Evolutionary conservation across 2,113 vertebrate species (phyloP), one percentile per base, ranked within the genome.

Genomic region (Phaethon lepturus): DNA sequence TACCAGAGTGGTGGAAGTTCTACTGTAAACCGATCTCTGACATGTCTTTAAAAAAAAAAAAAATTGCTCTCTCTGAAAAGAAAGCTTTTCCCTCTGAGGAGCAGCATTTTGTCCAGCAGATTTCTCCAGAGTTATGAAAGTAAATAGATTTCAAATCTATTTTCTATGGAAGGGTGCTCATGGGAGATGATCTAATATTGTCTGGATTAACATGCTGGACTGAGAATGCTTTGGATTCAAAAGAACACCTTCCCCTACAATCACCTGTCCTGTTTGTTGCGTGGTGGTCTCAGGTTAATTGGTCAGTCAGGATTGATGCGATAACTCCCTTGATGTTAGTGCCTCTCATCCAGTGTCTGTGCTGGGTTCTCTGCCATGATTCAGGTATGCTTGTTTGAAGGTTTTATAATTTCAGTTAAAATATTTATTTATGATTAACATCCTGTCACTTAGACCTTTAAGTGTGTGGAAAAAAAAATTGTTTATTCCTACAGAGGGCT

Each of bases 401-500:
- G 11, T 18, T 83, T 86, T 66, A 15, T 24, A 20, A 9, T 31
- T 69, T 47, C n/a, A 62, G 55, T 68, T 49, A 19, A 59, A 63
- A 38, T 26, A 44, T 10, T 69, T 49, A 13, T 38, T 71, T 77
- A 18, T 60, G 33, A 50, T 42, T 9, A 60, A 24, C 9, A 11
- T 64, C 13, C 69, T 77, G n/a, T 15, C 6, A 24, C 33, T 79
- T 66, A 38, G 0, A n/a, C 13, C 24, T 58, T 49, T 2, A 33
- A 33, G 9, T 3, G 17, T 4, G 6, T 10, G 6, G 1, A 2
- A 26, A 16, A 33, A n/a, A 29, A 2, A 1, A 11, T 4, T 8
- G 5, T 52, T 66, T 28, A 17, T 49, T 83, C 13, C 11, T 86
- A 2, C 3, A 53, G 25, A 71, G 6, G 17, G 79, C 33, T 62